Evolutionary conservation across 1,140 invertebrate species (phyloP).

Genomic region (Charaxes varanes): DNA sequence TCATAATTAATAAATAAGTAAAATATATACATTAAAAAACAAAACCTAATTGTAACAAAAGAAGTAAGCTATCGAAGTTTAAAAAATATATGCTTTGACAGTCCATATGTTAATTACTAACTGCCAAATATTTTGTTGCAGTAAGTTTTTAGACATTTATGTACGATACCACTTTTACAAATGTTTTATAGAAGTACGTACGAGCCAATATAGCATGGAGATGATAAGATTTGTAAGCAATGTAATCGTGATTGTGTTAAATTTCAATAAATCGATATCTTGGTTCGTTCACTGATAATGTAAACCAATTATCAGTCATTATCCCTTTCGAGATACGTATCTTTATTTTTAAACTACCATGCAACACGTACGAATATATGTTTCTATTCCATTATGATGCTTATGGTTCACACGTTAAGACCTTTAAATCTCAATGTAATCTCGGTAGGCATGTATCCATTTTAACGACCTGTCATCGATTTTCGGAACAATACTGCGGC

Average conservation of each 20-base stretch:
- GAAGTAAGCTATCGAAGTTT: no score
- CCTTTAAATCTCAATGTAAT: no score
- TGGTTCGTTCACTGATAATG: constrained; percentile 42
- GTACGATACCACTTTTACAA: neutral
- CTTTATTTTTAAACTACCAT: constrained; percentile 14
- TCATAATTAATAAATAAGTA: no score
- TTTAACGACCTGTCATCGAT: no score
- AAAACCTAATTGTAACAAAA: no score
- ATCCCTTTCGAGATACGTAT: constrained; percentile 21
- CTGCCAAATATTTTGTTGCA: neutral
- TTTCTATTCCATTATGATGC: constrained; percentile 12
- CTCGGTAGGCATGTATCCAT: no score
- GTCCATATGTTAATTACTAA: no score
- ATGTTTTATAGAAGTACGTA: constrained; percentile 1
- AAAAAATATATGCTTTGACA: no score
- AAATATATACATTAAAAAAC: no score
- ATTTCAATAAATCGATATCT: constrained; percentile 47
- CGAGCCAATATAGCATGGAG: constrained; percentile 7
- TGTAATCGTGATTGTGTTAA: constrained; percentile 36
- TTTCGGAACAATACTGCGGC: no score
- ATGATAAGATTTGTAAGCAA: constrained; percentile 37
- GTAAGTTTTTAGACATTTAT: neutral
- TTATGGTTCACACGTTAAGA: no score
- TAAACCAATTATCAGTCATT: constrained; percentile 35
- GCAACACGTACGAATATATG: no score